Evolutionary conservation across 2,797 vertebrate genomes (phyloP).

Genomic region (Tokudaia tokunoshimensis): DNA sequence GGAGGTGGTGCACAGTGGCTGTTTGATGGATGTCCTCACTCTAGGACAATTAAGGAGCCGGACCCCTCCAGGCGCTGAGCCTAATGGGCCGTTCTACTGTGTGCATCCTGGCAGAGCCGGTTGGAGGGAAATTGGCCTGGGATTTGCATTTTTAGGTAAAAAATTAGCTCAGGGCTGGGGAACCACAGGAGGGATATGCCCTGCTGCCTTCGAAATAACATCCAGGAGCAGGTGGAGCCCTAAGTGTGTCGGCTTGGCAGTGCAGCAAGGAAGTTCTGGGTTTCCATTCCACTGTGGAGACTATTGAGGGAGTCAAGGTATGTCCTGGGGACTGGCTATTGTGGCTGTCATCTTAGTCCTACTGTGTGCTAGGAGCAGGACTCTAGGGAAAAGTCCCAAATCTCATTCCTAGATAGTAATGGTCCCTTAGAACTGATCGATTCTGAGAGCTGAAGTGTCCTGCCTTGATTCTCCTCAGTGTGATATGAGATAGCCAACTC

Average conservation of each 20-base stretch:
- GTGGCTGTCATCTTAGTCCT: background rate
- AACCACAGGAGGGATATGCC: background rate
- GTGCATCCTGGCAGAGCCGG: conserved; percentile 29
- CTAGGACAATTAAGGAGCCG: background rate
- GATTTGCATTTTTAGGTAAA: conserved; percentile 74
- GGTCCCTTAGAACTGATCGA: background rate
- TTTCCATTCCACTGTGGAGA: background rate
- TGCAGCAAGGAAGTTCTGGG: background rate
- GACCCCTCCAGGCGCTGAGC: background rate
- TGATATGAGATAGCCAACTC: background rate
- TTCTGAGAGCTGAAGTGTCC: background rate
- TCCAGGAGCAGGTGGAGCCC: background rate
- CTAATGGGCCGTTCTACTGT: conserved; percentile 68
- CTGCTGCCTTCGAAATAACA: background rate
- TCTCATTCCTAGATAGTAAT: background rate
- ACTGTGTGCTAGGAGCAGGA: background rate
- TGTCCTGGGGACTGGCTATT: background rate
- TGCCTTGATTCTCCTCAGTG: background rate
- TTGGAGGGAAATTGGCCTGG: conserved; percentile 33
- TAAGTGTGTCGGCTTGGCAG: background rate
- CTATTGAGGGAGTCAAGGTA: background rate
- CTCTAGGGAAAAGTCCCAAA: background rate
- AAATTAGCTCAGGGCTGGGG: conserved; percentile 15
- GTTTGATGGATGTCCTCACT: conserved; percentile 19
- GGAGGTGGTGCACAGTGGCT: background rate